Base-by-base conservation (phyloP, 2,113 vertebrate genomes). In the Catharus bicknelli region DNA sequence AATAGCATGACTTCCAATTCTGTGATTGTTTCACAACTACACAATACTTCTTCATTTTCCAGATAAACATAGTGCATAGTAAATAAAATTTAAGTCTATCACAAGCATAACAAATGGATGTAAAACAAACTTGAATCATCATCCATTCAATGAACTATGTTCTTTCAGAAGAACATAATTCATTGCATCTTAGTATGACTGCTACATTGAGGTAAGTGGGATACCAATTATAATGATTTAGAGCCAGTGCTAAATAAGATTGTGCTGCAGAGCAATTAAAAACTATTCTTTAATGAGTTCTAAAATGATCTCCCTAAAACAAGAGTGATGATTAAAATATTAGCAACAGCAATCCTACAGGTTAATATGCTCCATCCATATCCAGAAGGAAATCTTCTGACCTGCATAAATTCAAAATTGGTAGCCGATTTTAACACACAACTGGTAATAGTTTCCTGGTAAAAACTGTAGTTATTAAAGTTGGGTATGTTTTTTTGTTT, bases 291-390 rank as follows among this genome's bases (percentile, higher is more conserved):
- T 77, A 91, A 85, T 73, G 64, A 83, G 53, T 84, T 88, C 81
- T 85, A 92, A 90, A 95, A 88, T 25, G 8, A 70, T 43, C 29
- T 87, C 32, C 51, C 57, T 91, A 74, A 86, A 83, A 45, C 54
- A 67, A 83, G 19, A 93, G 66, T 51, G 32, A 86, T 64, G 2
- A 62, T 90, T 94, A 91, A 95, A 95, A 78, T 64, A 94, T 40
- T 73, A 61, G 43, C 73, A 94, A 95, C 32, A 81, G 43, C 48
- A 94, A 96, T 81, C 83, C 80, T 90, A 84, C 69, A 94, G 73
- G 90, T 90, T 85, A 89, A 93, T 75, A 95, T 50, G 74, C 69
- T 95, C 64, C 87, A 93, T 91, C 90, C 54, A 91, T 29, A 95
- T 10, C 42, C 79, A 90, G 54, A 91, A 95, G 92, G 89, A 93